Percentiles rank a stretch among this genome's conserved stretches.
These are phyloP conservation scores for Trichogramma dendrolimi DNA, from an alignment of 2,888 invertebrate species.

Conservation along the genomic window DNA sequence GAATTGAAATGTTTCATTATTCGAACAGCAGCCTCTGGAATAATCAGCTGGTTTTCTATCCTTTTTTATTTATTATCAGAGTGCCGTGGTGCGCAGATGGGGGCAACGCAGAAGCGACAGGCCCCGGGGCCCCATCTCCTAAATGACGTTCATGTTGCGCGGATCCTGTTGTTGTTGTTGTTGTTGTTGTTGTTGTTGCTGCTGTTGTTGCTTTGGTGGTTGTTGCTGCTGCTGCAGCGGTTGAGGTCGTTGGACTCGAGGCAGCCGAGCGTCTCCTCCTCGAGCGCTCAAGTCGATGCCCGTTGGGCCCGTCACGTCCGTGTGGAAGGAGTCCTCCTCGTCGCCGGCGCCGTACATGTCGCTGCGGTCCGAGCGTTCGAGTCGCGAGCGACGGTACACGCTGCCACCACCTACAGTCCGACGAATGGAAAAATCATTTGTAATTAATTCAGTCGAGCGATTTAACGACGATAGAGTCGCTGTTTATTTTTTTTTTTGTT, in stretches of 20 bases:
- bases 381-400: conserved; percentile 45
- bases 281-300: background rate
- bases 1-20: too few relatives aligned
- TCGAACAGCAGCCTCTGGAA: conserved; percentile 14
- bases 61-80: conserved; percentile 32
- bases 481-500: too few relatives aligned
- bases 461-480: too few relatives aligned
- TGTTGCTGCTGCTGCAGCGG: conserved; percentile 51
- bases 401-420: conserved; percentile 31
- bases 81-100: conserved; percentile 51
- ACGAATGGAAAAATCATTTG: conserved; percentile 4
- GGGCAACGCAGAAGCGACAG: conserved; percentile 51
- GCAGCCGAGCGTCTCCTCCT: conserved; percentile 29
- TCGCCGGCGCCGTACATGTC: conserved; percentile 20
- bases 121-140: conserved; percentile 56
- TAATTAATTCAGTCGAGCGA: too few relatives aligned
- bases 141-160: conserved; percentile 71
- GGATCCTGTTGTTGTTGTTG: conserved; percentile 46
- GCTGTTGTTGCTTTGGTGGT: conserved; percentile 35
- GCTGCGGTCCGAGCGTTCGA: conserved; percentile 50
- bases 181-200: conserved; percentile 34
- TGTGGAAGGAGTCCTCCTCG: conserved; percentile 18
- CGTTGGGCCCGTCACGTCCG: conserved; percentile 3
- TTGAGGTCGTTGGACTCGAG: conserved; percentile 56
- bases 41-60: conserved; percentile 1